Conservation (phyloP, 1,140 invertebrate genomes). For the Zaprionus kolodkinae region DNA sequence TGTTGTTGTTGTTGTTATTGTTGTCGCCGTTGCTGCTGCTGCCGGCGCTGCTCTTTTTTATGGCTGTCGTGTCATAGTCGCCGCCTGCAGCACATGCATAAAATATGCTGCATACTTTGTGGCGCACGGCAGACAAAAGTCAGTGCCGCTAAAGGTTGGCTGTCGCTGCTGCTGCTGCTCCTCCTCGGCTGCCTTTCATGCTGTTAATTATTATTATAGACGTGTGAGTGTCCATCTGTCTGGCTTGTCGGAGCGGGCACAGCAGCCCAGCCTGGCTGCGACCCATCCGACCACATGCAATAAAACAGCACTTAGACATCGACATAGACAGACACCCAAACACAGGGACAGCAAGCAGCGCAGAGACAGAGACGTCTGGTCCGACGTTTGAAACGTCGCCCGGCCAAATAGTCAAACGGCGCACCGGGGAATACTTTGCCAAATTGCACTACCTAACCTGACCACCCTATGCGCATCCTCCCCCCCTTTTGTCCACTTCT, state of each 20-base stretch:
- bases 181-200: conserved; percentile 55
- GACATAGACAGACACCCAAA: conserved; percentile 36
- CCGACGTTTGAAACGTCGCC: conserved; percentile 24
- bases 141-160: conserved; percentile 8
- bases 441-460: conserved; percentile 67
- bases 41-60: conserved; percentile 61
- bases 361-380: conserved; percentile 33
- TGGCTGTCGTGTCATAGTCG: conserved; percentile 62
- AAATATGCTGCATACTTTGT: conserved; percentile 73
- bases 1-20: conserved; percentile 13
- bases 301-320: conserved; percentile 79
- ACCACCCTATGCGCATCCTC: conserved; percentile 11
- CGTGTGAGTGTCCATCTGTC: conserved; percentile 71
- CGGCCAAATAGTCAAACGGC: conserved; percentile 66
- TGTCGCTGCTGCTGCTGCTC: conserved; percentile 2
- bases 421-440: conserved; percentile 79
- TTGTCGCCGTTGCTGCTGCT: conserved; percentile 30
- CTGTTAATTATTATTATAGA: conserved; percentile 83
- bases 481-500: conserved; percentile 52
- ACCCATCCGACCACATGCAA: conserved; percentile 71
- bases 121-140: conserved; percentile 33
- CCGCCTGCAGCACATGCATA: conserved; percentile 68
- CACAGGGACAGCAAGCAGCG: conserved; percentile 9
- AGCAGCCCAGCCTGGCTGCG: conserved; percentile 15
- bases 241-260: conserved; percentile 37